These are phyloP conservation scores for Nothobranchius kuhntae DNA, from an alignment of 2,113 vertebrate genomes.

Conservation along the genomic window DNA sequence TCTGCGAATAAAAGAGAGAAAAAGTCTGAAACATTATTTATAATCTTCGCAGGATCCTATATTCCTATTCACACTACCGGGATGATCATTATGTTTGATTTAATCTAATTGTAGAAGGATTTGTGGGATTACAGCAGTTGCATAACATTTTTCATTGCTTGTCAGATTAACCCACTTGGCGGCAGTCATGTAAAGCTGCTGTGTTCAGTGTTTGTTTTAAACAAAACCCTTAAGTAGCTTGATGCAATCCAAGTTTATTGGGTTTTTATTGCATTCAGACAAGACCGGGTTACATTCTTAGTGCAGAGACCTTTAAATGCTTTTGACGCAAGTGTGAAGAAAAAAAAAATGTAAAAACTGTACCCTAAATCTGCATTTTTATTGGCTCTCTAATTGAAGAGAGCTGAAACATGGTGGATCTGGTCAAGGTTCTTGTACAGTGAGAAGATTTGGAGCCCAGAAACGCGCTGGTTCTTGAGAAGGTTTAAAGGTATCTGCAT, in stretches of 20 bases:
- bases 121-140: constrained; percentile 35
- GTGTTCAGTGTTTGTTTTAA: not conserved
- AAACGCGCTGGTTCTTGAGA: no score
- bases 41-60: not conserved
- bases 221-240: not conserved
- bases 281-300: not conserved
- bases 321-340: not conserved
- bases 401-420: no score
- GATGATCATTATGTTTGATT: constrained; percentile 43
- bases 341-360: no score
- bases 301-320: no score
- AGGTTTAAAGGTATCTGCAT: no score
- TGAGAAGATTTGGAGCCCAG: no score
- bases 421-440: no score
- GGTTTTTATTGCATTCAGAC: not conserved
- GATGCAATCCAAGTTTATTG: not conserved
- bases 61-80: constrained; percentile 12
- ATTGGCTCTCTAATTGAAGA: no score
- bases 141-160: constrained; percentile 27
- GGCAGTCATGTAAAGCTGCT: not conserved
- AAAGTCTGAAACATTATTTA: not conserved
- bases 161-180: constrained; percentile 23
- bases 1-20: constrained; percentile 69
- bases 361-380: no score
- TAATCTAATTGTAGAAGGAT: constrained; percentile 40